Base-by-base conservation (phyloP, 2,113 vertebrate species). In the Phrynosoma platyrhinos region DNA sequence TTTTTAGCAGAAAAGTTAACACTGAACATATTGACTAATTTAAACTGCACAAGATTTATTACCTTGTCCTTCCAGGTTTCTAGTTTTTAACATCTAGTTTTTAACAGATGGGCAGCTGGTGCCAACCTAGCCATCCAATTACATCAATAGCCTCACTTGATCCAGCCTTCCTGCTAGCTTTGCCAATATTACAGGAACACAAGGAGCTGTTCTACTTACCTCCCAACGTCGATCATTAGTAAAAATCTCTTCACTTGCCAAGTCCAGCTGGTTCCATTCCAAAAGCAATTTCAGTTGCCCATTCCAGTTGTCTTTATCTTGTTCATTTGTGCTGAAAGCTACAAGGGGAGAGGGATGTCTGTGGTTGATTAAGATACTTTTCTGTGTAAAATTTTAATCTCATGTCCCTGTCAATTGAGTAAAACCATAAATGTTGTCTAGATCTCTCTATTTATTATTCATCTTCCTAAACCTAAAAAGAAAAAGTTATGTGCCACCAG, bases 221-320 rank as follows among this genome's bases (percentile, higher is more conserved):
- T 97, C 97, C 97, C 97, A 97, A 9, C 94, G 94, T 0, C 97
- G 91, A 91, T 97, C 97, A 2, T 97, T 97, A 91, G 97, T 97
- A 94, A 97, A 97, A 84, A 97, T 97, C 93, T 97, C 97, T 1
- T 97, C 97, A 0, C 82, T 97, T 87, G 97, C 97, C 66, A 97
- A 83, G 9, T 97, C 97, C 87, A 97, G n/a, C 80, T 97, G 97
- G 95, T 97, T 97, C 97, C 97, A 97, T 78, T 97, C 97, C 90
- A 97, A 91, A 52, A 97, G 94, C 66, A 97, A 95, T 90, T 97
- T 97, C 89, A 97, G 95, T 89, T 97, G 97, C n/a, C 96, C 97
- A 0, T 96, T 97, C 97, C 97, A 97, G 84, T 97, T 97, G 74
- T 97, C 97, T 84, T 95, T 96, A 77, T 97, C 96, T 0, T 97